A percentile compares a stretch with the other conserved stretches of the same genome.
Conservation (phyloP, 2,888 invertebrate genomes). For the Drosophila nigricruria region DNA sequence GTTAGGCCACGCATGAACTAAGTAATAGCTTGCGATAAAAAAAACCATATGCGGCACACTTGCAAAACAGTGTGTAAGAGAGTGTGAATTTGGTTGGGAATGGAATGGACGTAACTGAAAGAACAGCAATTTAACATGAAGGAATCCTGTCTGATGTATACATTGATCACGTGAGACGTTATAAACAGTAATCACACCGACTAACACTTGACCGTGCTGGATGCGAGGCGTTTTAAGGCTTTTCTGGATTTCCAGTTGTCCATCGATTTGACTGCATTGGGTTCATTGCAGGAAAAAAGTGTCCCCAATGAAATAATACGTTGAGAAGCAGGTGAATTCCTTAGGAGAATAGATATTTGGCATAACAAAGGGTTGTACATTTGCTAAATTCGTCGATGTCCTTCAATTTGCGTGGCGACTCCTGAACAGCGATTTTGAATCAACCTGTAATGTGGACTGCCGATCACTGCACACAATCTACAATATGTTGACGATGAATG, state of each 20-base stretch:
- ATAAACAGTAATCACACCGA: neutral
- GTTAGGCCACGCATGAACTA: constrained; percentile 48
- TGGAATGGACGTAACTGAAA: constrained; percentile 25
- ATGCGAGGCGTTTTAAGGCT: neutral
- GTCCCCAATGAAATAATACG: neutral
- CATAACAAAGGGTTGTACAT: neutral
- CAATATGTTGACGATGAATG: neutral
- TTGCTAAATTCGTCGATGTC: neutral
- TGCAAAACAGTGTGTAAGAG: constrained; percentile 58
- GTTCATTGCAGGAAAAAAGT: neutral
- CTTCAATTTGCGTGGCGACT: neutral
- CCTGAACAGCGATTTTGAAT: neutral
- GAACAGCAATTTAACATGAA: constrained; percentile 1
- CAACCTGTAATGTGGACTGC: neutral
- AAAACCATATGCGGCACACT: constrained; percentile 39
- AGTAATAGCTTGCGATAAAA: constrained; percentile 39
- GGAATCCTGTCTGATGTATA: neutral
- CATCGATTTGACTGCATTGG: neutral
- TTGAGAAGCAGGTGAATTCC: neutral
- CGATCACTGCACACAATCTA: neutral
- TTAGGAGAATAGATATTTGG: neutral
- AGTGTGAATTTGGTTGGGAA: constrained; percentile 81
- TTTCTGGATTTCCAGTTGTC: neutral
- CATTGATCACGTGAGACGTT: neutral
- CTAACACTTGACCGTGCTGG: neutral